Base-by-base conservation (phyloP, 2,888 invertebrate species). In the Drosophila kuntzei region DNA sequence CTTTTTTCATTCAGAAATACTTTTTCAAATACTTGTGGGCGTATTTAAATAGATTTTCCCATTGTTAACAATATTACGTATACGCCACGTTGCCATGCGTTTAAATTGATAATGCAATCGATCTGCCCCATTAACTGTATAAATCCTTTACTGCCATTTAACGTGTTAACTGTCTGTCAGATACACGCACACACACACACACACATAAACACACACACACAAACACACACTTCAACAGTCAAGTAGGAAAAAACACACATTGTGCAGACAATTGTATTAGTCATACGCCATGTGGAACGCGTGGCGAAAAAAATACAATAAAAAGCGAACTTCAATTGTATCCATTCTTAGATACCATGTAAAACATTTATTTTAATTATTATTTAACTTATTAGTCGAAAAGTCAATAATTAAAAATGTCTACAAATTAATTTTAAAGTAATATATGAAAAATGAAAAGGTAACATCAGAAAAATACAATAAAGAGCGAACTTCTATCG, bases 211-310 rank as follows among this genome's bases (percentile, higher is more conserved):
- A 25, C 20, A 54, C 36, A 49, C 27, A 62, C 54, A 58, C 27
- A 16, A 36, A 47, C 49, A 51, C 14, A 22, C 14, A 41, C 49
- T 37, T 27, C 14, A 43, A 11, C 18, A 39, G 32, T 22, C n/a
- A n/a, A n/a, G n/a, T n/a, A n/a, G n/a, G n/a, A n/a, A n/a, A n/a
- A 44, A 11, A 4, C 47, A 54, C 36, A 37, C 22, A 39, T 11
- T 34, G 43, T 53, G 20, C 25, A 59, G 43, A 51, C 66, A 65
- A 55, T 68, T 70, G 65, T 69, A 86, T 89, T 85, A 84, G 76
- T 83, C 87, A 85, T 84, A 71, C 73, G 75, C 57, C 79, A 37
- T 54, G 68, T 43, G 20, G 20, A 37, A 14, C 54, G 59, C 61
- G 41, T 71, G 59, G n/a, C 43, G 53, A 34, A 41, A 57, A 53